Conservation (phyloP, 2,888 invertebrate species). For the Cerastoderma edule region DNA sequence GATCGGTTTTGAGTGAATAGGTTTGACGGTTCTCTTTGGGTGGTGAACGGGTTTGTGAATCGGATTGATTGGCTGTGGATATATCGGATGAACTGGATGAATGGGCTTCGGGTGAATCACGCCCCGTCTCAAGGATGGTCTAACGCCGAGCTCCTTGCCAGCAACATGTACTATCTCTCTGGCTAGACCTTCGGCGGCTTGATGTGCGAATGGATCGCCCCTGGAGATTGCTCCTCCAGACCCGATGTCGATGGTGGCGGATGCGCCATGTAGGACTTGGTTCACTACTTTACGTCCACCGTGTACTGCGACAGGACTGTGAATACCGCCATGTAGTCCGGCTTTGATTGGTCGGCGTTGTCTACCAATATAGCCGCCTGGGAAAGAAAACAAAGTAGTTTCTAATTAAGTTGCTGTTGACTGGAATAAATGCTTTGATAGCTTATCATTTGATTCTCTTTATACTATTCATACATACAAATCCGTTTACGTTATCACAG, state of each 20-base stretch:
- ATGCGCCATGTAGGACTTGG: constrained; percentile 22
- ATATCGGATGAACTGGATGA: no score
- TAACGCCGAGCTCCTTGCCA: constrained; percentile 35
- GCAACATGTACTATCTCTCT: constrained; percentile 42
- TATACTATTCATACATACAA: no score
- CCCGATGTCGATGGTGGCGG: constrained; percentile 31
- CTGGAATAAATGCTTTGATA: no score
- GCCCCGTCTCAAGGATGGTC: no score
- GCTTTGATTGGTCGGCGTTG: constrained; percentile 4
- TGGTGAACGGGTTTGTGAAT: background rate
- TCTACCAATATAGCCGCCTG: constrained; percentile 33
- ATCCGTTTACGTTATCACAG: no score
- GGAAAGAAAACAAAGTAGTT: background rate
- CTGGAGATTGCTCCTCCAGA: constrained; percentile 33
- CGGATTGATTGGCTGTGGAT: no score
- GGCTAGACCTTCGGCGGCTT: constrained; percentile 41
- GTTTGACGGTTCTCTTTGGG: background rate
- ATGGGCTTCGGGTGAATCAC: no score
- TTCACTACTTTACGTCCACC: constrained; percentile 41
- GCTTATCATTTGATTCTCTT: no score
- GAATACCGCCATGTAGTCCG: background rate
- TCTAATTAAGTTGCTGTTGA: no score
- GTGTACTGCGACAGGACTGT: constrained; percentile 31
- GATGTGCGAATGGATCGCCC: constrained; percentile 35
- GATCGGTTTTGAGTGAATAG: background rate